Conservation (phyloP, 2,113 vertebrate genomes). For the Eidolon helvum region DNA sequence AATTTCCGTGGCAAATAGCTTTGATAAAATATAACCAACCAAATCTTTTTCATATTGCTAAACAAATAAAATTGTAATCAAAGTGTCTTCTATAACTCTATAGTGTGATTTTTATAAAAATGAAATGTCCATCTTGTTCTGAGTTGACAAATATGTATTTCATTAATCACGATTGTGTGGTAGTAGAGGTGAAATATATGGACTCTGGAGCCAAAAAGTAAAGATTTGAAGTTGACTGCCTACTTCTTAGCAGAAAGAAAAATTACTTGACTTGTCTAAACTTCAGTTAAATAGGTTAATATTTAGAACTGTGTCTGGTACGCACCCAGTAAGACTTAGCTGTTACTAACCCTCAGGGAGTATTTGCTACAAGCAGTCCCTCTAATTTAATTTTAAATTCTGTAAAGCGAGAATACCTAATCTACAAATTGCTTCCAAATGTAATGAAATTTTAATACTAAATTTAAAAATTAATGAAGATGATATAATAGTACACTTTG, state of each 20-base stretch:
- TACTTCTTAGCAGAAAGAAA: background rate
- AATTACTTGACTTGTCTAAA: slow-evolving; percentile 23
- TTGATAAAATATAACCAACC: background rate
- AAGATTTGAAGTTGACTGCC: background rate
- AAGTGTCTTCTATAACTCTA: background rate
- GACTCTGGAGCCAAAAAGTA: background rate
- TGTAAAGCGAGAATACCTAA: slow-evolving; percentile 9
- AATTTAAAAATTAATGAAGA: slow-evolving; percentile 64
- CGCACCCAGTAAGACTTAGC: background rate
- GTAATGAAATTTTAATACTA: slow-evolving; percentile 57
- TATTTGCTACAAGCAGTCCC: background rate
- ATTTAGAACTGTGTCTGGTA: slow-evolving; percentile 1
- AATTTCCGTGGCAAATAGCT: background rate
- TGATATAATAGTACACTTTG: slow-evolving; percentile 39
- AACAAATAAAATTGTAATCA: slow-evolving; percentile 37
- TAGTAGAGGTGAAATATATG: background rate
- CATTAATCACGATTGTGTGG: background rate
- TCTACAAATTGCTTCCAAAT: slow-evolving; percentile 35
- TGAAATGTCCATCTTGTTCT: background rate
- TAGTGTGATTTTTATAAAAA: background rate
- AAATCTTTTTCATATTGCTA: slow-evolving; percentile 11
- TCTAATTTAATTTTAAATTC: slow-evolving; percentile 46
- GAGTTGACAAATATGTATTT: background rate
- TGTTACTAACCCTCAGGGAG: background rate
- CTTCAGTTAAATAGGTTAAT: slow-evolving; percentile 25